Evolutionary conservation across 2,113 vertebrate genomes (phyloP).

Genomic region (Dromiciops gliroides): DNA sequence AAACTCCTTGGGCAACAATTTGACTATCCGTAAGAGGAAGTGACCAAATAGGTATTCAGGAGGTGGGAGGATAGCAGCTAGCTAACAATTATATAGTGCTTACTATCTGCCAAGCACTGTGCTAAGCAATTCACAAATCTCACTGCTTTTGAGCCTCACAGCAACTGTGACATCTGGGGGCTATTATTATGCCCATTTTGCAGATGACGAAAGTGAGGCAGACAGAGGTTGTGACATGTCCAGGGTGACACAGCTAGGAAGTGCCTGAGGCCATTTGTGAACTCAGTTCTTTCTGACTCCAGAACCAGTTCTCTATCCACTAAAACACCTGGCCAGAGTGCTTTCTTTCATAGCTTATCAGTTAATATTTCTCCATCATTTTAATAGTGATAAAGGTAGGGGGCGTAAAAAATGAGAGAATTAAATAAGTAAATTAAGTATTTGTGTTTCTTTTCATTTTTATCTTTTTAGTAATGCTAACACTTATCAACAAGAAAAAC

Average conservation of each 20-base stretch:
- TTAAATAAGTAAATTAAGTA: not conserved
- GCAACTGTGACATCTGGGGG: not conserved
- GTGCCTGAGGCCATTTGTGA: not conserved
- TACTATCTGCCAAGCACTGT: not conserved
- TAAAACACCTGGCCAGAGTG: not conserved
- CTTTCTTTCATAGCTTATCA: not conserved
- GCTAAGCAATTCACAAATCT: not conserved
- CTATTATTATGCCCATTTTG: not conserved
- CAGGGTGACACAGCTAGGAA: not conserved
- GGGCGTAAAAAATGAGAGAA: not conserved
- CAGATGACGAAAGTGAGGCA: not conserved
- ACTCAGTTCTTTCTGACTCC: not conserved
- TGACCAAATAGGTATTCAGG: not conserved
- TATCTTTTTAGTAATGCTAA: not conserved
- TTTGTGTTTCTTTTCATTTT: not conserved
- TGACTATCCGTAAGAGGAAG: not conserved
- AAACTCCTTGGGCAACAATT: not conserved
- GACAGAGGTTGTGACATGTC: not conserved
- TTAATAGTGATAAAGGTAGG: not conserved
- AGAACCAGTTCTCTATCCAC: not conserved
- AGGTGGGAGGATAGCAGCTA: not conserved
- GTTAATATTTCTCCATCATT: not conserved
- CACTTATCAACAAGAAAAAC: not conserved
- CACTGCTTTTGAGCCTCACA: not conserved
- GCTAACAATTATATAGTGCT: not conserved